phyloP scores from a whole-genome alignment of 2,113 vertebrate genomes.

The Cheirogaleus medius region DNA sequence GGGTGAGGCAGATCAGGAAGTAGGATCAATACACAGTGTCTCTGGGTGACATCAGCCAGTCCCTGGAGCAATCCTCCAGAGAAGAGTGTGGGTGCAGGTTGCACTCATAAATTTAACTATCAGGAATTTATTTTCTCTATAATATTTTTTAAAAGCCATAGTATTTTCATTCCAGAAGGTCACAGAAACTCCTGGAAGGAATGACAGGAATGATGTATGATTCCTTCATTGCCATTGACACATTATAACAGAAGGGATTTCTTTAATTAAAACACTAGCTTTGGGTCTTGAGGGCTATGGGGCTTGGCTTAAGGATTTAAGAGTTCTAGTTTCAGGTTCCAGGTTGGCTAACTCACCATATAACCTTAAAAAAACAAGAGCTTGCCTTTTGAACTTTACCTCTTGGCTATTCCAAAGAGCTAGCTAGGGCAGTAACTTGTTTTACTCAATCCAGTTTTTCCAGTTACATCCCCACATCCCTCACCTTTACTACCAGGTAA shows the following conservation, averaged over 20 bases:
- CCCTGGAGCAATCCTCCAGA: background rate
- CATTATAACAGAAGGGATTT: background rate
- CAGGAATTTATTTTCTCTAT: background rate
- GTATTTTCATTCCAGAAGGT: background rate
- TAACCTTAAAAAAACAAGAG: background rate
- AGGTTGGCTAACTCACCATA: background rate
- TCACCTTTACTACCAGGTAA: background rate
- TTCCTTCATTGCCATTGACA: background rate
- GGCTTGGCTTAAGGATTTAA: background rate
- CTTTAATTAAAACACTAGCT: conserved; percentile 11
- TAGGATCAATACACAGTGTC: background rate
- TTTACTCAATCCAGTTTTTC: background rate
- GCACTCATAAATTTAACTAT: background rate
- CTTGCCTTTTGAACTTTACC: background rate
- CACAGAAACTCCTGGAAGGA: background rate
- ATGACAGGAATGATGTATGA: background rate
- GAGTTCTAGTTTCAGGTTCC: background rate
- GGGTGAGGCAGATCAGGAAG: background rate
- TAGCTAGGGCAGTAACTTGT: background rate
- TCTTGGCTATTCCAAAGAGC: background rate
- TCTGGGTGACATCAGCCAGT: background rate
- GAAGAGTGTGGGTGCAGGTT: background rate
- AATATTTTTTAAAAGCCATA: background rate
- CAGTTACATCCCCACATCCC: background rate
- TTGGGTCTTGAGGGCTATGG: background rate